Conservation (phyloP, 2,113 vertebrate species). For the Oncorhynchus masou region DNA sequence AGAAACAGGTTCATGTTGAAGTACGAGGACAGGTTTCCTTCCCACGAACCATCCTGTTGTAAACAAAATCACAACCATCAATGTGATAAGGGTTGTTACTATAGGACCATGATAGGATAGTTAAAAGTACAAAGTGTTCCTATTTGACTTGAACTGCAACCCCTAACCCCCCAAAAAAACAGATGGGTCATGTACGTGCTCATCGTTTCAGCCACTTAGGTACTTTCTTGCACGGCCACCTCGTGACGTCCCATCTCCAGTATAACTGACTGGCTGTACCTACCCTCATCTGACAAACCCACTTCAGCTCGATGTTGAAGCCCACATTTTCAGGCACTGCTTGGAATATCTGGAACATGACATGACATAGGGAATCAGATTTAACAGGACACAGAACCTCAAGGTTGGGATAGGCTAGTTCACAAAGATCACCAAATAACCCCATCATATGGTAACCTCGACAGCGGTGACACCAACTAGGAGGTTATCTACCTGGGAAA, state of each 20-base stretch:
- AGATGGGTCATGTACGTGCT: too few species aligned
- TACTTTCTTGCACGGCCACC: background rate
- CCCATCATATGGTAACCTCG: too few species aligned
- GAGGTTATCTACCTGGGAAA: slow-evolving; percentile 78
- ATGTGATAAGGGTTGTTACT: too few species aligned
- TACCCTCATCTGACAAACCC: slow-evolving; percentile 92
- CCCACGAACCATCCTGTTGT: slow-evolving; percentile 89
- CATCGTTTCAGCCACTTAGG: background rate
- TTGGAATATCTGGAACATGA: slow-evolving; percentile 82
- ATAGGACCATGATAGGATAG: too few species aligned
- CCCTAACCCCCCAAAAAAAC: too few species aligned
- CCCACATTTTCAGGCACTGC: slow-evolving; percentile 88
- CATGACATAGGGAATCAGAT: background rate
- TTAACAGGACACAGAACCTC: background rate
- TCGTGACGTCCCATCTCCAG: background rate
- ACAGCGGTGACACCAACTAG: background rate
- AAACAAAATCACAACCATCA: background rate
- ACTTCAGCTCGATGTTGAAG: slow-evolving; percentile 98
- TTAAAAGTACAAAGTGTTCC: too few species aligned
- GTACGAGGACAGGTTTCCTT: slow-evolving; percentile 89
- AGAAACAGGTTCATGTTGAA: slow-evolving; percentile 96
- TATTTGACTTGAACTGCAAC: too few species aligned
- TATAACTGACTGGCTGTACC: slow-evolving; percentile 23
- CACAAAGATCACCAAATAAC: too few species aligned
- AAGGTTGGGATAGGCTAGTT: background rate